phyloP scores from a whole-genome alignment of 2,888 invertebrate genomes.

The Folsomia candida region DNA sequence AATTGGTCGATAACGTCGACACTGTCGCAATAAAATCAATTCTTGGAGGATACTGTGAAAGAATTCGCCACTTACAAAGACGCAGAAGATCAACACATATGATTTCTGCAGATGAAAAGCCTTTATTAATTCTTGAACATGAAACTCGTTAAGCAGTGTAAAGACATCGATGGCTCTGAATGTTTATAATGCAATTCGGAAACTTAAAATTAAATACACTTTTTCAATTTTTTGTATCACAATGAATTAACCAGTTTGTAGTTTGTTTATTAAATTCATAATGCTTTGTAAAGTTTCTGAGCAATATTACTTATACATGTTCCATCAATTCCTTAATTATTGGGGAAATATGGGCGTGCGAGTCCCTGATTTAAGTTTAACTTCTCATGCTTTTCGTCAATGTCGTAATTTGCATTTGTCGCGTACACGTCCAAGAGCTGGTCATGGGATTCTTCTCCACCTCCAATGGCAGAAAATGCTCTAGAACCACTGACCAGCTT shows the following conservation, averaged over 20 bases:
- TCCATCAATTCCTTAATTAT: too few species aligned
- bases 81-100: not conserved
- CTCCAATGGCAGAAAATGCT: not conserved
- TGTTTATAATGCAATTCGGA: too few species aligned
- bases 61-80: not conserved
- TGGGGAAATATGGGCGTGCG: too few species aligned
- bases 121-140: not conserved
- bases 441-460: not conserved
- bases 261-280: too few species aligned
- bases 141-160: too few species aligned
- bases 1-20: constrained; percentile 28
- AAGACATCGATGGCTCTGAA: too few species aligned
- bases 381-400: not conserved
- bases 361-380: too few species aligned
- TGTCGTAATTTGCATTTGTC: not conserved
- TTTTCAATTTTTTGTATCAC: too few species aligned
- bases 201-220: too few species aligned
- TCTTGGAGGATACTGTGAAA: constrained; percentile 24
- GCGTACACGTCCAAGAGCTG: not conserved
- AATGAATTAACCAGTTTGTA: too few species aligned
- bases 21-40: constrained; percentile 20
- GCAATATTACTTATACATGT: too few species aligned
- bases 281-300: too few species aligned
- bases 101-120: not conserved
- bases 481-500: not conserved